A percentile compares a stretch with the other conserved stretches of the same genome.
These are phyloP conservation scores for Stramonita haemastoma DNA, from an alignment of 2,888 invertebrate species.

Conservation along the genomic window DNA sequence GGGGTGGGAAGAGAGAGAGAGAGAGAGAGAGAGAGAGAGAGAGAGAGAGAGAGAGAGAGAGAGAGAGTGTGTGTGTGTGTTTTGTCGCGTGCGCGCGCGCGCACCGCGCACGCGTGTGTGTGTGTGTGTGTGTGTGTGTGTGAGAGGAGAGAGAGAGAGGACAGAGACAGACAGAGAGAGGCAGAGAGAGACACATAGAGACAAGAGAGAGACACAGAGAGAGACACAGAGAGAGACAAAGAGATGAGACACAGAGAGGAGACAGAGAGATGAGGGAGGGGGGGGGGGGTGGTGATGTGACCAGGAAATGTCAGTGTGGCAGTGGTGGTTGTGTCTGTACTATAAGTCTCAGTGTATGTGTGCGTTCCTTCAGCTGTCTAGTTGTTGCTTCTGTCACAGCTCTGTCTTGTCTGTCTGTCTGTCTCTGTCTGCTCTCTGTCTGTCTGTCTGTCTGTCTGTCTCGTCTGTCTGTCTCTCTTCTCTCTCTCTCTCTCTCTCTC, in stretches of 20 bases:
- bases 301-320: too few species aligned
- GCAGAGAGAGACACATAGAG: neutral
- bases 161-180: too few species aligned
- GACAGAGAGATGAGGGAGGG: neutral
- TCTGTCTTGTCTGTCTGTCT: neutral
- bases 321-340: neutral
- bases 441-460: neutral
- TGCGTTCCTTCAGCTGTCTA: neutral
- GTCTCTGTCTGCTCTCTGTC: neutral
- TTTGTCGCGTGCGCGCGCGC: too few species aligned
- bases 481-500: neutral
- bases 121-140: too few species aligned
- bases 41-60: neutral
- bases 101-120: too few species aligned
- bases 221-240: neutral
- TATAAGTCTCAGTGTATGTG: neutral
- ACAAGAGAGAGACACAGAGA: neutral
- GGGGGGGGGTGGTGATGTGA: neutral
- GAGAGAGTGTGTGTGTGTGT: neutral
- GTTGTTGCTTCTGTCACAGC: neutral
- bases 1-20: neutral
- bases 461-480: neutral
- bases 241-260: neutral
- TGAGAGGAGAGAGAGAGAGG: too few species aligned
- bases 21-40: neutral